Evolutionary conservation across 2,113 vertebrate genomes (phyloP).

Genomic region (Equus quagga): DNA sequence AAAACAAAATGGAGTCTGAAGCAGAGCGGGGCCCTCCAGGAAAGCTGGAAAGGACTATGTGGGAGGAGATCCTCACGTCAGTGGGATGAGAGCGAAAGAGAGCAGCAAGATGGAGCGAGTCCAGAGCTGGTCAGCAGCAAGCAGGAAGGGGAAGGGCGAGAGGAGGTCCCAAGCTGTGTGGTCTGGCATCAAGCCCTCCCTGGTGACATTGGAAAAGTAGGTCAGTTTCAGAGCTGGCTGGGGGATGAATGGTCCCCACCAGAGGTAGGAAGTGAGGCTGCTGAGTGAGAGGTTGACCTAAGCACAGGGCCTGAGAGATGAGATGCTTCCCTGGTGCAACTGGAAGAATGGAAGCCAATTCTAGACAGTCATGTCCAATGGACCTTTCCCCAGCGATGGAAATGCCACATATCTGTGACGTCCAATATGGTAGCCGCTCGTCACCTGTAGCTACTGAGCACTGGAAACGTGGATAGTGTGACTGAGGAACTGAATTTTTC

Average conservation of each 20-base stretch:
- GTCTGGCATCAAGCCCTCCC: conserved; percentile 43
- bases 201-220: conserved; percentile 73
- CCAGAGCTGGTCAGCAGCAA: conserved; percentile 10
- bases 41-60: not conserved
- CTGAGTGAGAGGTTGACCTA: not conserved
- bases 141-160: conserved; percentile 34
- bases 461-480: not conserved
- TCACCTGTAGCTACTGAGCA: not conserved
- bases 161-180: conserved; percentile 41
- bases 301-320: not conserved
- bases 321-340: fast-evolving
- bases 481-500: not conserved
- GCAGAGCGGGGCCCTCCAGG: not conserved
- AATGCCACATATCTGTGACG: fast-evolving
- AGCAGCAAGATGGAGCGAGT: not conserved
- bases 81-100: not conserved
- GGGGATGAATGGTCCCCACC: conserved; percentile 53
- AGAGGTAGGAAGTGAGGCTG: not conserved
- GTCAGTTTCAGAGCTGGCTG: conserved; percentile 58
- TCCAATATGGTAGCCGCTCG: fast-evolving
- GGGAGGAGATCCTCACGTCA: conserved; percentile 32
- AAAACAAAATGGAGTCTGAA: not conserved
- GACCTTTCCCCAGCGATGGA: not conserved
- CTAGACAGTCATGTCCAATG: fast-evolving
- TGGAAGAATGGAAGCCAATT: not conserved